Conservation (phyloP, 2,888 invertebrate species). For the Macrophya annulata region DNA sequence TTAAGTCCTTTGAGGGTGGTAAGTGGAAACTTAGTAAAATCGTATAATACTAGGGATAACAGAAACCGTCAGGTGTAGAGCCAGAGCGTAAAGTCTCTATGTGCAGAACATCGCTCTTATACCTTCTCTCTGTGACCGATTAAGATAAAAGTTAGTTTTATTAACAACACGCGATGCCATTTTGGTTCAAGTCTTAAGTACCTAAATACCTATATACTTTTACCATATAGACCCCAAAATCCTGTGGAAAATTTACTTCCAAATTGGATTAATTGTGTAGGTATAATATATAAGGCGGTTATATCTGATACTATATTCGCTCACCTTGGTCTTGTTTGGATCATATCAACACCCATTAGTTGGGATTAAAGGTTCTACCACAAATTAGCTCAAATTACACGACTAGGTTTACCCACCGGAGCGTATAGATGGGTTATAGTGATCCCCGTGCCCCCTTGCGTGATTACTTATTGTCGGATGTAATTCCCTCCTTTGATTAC, state of each 20-base stretch:
- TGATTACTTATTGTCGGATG: slow-evolving; percentile 20
- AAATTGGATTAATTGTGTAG: slow-evolving; percentile 39
- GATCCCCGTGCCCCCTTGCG: not conserved
- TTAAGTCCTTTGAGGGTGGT: slow-evolving; percentile 17
- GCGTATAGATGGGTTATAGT: not conserved
- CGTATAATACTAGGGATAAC: not conserved
- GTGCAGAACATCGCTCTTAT: not conserved
- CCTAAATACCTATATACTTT: not conserved
- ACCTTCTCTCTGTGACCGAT: not conserved
- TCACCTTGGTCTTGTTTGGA: slow-evolving; percentile 16
- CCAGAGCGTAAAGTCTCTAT: not conserved
- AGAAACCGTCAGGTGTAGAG: not conserved
- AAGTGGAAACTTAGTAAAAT: slow-evolving; percentile 44
- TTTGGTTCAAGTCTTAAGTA: not conserved
- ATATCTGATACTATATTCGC: slow-evolving; percentile 1
- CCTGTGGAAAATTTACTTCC: slow-evolving; percentile 8
- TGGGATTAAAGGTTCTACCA: slow-evolving; percentile 34
- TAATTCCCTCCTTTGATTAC: not conserved
- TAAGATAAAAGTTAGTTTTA: not conserved
- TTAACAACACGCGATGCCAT: not conserved
- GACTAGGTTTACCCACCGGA: not conserved
- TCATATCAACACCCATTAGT: slow-evolving; percentile 42
- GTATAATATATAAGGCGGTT: not conserved
- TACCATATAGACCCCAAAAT: not conserved
- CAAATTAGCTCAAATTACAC: slow-evolving; percentile 41